These are phyloP conservation scores for Vulpes ferrilata DNA, from an alignment of 2,113 vertebrate species.

Conservation along the genomic window DNA sequence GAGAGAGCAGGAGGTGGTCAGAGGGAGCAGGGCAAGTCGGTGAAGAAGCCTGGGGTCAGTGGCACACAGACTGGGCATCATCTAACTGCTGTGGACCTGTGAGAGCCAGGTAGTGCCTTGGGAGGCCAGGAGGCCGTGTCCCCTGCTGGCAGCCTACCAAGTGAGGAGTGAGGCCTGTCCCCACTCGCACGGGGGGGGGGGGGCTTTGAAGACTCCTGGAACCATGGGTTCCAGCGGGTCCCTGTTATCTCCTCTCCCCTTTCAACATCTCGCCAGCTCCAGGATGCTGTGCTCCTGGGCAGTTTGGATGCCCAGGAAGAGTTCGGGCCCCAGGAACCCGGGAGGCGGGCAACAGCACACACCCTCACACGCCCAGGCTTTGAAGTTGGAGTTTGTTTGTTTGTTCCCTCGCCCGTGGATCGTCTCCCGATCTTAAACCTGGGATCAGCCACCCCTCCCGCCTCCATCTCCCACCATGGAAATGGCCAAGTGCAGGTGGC, in stretches of 20 bases:
- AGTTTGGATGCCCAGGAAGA: background rate
- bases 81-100: background rate
- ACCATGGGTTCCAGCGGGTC: background rate
- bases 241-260: background rate
- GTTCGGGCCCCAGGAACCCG: background rate
- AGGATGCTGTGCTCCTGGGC: background rate
- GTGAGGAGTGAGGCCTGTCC: background rate
- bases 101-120: background rate
- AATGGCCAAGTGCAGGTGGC: slow-evolving; percentile 50
- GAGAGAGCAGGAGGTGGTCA: background rate
- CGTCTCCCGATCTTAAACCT: background rate
- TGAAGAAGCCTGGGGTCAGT: background rate
- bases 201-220: background rate
- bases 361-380: background rate
- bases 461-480: background rate
- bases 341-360: background rate
- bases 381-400: background rate
- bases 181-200: background rate
- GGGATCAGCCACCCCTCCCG: slow-evolving; percentile 22
- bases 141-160: no score
- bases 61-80: background rate
- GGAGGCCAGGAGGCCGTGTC: accelerated
- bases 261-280: background rate
- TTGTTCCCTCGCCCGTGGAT: background rate
- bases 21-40: accelerated